Evolutionary conservation across 2,113 vertebrate genomes (phyloP).

Genomic region (Xyrauchen texanus): DNA sequence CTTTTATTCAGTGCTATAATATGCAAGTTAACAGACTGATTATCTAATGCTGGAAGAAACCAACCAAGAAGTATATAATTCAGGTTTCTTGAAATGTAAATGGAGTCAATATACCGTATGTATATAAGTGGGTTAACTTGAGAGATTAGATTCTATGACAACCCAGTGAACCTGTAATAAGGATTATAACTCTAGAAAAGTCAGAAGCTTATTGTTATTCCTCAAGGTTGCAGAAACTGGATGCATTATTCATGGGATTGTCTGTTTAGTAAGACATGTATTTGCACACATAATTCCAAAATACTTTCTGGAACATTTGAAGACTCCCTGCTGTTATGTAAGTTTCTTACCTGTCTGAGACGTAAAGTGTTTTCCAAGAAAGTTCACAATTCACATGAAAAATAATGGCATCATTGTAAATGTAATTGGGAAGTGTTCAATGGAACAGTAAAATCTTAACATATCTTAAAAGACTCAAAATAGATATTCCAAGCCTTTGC

Average conservation of each 20-base stretch:
- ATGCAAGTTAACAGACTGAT: neutral
- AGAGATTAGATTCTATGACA: slow-evolving; percentile 16
- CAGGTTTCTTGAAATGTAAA: slow-evolving; percentile 10
- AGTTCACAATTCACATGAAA: slow-evolving; percentile 49
- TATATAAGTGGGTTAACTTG: slow-evolving; percentile 11
- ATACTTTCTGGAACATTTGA: slow-evolving; percentile 37
- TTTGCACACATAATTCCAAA: slow-evolving; percentile 41
- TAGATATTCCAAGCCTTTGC: neutral
- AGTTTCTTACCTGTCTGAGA: slow-evolving; percentile 21
- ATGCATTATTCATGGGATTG: slow-evolving; percentile 46
- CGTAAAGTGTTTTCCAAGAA: neutral
- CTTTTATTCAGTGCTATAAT: neutral
- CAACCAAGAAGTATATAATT: neutral
- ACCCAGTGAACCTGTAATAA: slow-evolving; percentile 18
- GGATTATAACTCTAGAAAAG: slow-evolving; percentile 25
- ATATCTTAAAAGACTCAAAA: neutral
- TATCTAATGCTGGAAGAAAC: neutral
- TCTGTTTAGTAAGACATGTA: slow-evolving; percentile 16
- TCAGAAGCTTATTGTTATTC: slow-evolving; percentile 42
- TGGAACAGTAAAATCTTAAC: slow-evolving; percentile 50
- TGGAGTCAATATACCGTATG: neutral
- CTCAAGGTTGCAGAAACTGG: slow-evolving; percentile 1
- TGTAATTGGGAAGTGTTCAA: slow-evolving; percentile 69
- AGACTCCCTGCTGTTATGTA: slow-evolving; percentile 21
- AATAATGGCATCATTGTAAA: slow-evolving; percentile 60